Base-by-base conservation (phyloP, 2,888 invertebrate genomes). In the Dryadula phaetusa region DNA sequence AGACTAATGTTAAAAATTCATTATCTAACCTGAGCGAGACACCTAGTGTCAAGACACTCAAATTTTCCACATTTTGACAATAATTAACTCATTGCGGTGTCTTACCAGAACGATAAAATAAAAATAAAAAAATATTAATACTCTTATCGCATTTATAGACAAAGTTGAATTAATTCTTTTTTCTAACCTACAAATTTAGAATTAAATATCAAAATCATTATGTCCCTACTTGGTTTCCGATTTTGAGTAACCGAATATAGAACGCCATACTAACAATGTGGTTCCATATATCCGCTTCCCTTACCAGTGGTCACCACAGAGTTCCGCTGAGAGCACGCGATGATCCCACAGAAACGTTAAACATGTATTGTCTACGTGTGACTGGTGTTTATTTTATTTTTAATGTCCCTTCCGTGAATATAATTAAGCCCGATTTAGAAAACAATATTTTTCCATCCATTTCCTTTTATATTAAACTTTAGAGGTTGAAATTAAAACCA, bases 281-380 rank as follows among this genome's bases (percentile, higher is more conserved):
- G 78, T 76, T 67, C 71, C 56, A 73, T 70, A 76, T 77, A 71
- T 75, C 79, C 80, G 75, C 64, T 78, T 79, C 79, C 78, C 74
- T 64, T 71, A 58, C 67, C 67, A 67, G 64, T 71, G 71, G 69
- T 66, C 54, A 75, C 79, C 81, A 74, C 79, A 76, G 68, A 76
- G 76, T 78, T 79, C 79, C 80, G 78, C 69, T 66, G 62, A 47
- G 62, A 65, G 69, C 73, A 71, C 70, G 67, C 69, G 72, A 72
- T 72, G 72, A 47, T 67, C 54, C 66, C 56, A 62, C 32, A 58
- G 65, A 54, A 60, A 67, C 52, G 53, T 44, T 56, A 65, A 58
- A 65, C 49, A 28, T 16, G 22, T 18, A 22, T 44, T 64, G 56
- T 56, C 32, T 56, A 46, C 44, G 22, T 56, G 18, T 25, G 37